phyloP scores from a whole-genome alignment of 2,113 vertebrate genomes.

The Rhinopithecus roxellana region DNA sequence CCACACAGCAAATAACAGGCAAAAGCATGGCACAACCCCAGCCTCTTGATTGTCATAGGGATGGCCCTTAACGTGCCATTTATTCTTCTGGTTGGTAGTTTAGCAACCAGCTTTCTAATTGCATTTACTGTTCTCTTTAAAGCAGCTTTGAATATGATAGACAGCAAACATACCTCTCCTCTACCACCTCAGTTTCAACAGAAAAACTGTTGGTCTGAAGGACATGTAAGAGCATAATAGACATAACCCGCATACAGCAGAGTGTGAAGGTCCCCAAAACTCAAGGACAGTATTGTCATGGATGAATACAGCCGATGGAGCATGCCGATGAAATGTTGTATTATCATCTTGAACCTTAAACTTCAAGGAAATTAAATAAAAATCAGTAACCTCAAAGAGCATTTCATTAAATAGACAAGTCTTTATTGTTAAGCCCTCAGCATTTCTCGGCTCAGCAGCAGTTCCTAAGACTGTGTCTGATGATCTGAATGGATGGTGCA shows the following conservation, averaged over 20 bases:
- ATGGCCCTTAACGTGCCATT: neutral
- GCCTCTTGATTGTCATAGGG: neutral
- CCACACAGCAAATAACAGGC: neutral
- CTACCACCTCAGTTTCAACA: slow-evolving; percentile 35
- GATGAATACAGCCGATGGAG: neutral
- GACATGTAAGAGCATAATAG: slow-evolving; percentile 16
- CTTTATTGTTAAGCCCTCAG: neutral
- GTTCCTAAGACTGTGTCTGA: neutral
- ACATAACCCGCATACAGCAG: slow-evolving; percentile 40
- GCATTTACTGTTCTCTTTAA: slow-evolving; percentile 52
- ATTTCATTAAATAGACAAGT: neutral
- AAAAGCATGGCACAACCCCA: fast-evolving
- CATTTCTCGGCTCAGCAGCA: neutral
- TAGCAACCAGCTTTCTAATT: slow-evolving; percentile 57
- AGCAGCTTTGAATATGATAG: slow-evolving; percentile 42
- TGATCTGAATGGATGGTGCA: neutral
- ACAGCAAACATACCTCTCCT: neutral
- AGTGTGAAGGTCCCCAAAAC: neutral
- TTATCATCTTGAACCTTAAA: slow-evolving; percentile 27
- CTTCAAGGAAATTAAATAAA: neutral
- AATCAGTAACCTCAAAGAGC: neutral
- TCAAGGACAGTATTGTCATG: neutral
- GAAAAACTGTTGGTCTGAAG: slow-evolving; percentile 67
- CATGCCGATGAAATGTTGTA: slow-evolving; percentile 39
- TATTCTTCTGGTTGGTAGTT: slow-evolving; percentile 57